Base-by-base conservation (phyloP, 2,797 vertebrate genomes). In the Cetoscarus ocellatus region DNA sequence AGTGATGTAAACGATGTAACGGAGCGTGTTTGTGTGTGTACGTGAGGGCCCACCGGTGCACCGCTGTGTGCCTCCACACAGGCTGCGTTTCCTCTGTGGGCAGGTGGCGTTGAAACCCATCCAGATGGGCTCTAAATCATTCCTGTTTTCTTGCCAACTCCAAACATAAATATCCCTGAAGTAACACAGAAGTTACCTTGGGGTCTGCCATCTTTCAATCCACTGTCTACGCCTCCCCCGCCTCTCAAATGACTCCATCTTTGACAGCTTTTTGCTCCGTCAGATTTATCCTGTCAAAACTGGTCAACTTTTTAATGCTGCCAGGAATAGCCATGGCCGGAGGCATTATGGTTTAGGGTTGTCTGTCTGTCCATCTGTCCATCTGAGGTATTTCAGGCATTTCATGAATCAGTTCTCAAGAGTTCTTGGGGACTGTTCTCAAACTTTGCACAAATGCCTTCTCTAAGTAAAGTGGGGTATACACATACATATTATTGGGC, bases 61-160 rank as follows among this genome's bases (percentile, higher is more conserved):
- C 55, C 39, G 72, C 45, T 55, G 69, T 48, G 76, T 5, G 70
- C 60, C 74, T 79, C 68, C 49, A 50, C 71, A 54, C 82, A 85
- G 81, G 69, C 84, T 70, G 79, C 72, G 63, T 80, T 80, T 80
- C 67, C 78, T 74, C 73, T 47, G 65, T 53, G 74, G 89, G 77
- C 87, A 92, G 86, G 85, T 86, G 81, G 77, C 58, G 79, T 82
- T 90, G 78, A 86, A 78, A 75, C 69, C 77, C 72, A 47, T 88
- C 82, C 80, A 89, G 88, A 86, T 88, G 88, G 86, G 78, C 83
- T 84, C 61, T 94, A 91, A 90, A 91, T 89, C 80, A 76, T 43
- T 36, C 60, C 80, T 15, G 58, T 66, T 87, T 79, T 74, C 77
- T 70, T 80, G 84, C 86, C 89, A 87, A 68, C 84, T 80, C 81